Conservation (phyloP, 1,140 invertebrate genomes). For the Aphelinus atriplicis region DNA sequence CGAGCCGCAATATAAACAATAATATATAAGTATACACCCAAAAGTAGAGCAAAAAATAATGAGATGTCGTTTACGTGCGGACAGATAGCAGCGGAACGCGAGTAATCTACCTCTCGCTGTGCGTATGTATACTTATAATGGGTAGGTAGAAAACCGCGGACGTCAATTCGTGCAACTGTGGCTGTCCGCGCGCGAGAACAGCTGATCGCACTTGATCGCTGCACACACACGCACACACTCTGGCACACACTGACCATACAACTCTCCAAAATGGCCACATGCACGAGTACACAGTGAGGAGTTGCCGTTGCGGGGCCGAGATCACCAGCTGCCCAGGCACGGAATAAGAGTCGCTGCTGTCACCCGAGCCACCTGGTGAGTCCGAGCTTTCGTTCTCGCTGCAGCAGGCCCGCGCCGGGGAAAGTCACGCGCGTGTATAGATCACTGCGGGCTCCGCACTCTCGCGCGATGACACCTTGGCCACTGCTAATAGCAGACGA, state of each 20-base stretch:
- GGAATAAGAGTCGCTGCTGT: conserved; percentile 37
- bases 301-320: conserved; percentile 45
- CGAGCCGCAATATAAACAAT: too few relatives aligned
- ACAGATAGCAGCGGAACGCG: too few relatives aligned
- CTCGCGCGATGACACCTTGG: conserved; percentile 48
- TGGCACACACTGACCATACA: too few relatives aligned
- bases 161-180: too few relatives aligned
- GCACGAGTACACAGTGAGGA: conserved; percentile 44
- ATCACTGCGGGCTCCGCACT: background rate
- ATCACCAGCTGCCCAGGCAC: conserved; percentile 43
- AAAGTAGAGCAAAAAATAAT: too few relatives aligned
- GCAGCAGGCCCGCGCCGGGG: too few relatives aligned
- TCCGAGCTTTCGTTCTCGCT: background rate
- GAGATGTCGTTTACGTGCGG: too few relatives aligned
- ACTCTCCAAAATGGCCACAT: conserved; percentile 49
- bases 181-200: conserved; percentile 15
- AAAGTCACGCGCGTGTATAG: too few relatives aligned
- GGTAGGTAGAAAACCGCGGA: too few relatives aligned
- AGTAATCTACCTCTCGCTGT: too few relatives aligned
- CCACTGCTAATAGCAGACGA: conserved; percentile 52
- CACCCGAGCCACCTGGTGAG: conserved; percentile 2
- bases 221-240: background rate
- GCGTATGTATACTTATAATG: too few relatives aligned
- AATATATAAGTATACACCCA: too few relatives aligned
- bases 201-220: conserved; percentile 46